phyloP scores from a whole-genome alignment of 1,140 invertebrate genomes.

The Dinothrombium tinctorium region DNA sequence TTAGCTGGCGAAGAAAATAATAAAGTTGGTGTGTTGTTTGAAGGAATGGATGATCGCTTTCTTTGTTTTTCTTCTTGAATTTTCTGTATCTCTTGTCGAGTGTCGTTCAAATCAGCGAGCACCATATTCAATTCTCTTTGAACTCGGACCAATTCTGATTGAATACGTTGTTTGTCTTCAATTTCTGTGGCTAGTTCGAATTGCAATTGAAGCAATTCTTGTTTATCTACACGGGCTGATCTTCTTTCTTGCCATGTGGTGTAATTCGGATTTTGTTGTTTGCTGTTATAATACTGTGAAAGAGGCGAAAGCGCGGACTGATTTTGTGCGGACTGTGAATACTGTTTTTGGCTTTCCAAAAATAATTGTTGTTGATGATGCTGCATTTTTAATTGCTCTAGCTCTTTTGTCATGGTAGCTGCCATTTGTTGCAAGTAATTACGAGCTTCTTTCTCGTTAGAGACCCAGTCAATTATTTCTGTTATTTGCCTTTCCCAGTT shows the following conservation, averaged over 20 bases:
- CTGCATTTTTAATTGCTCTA: slow-evolving; percentile 63
- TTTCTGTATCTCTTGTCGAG: slow-evolving; percentile 6
- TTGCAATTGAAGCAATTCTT: slow-evolving; percentile 90
- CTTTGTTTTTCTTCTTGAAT: not conserved
- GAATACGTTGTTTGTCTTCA: slow-evolving; percentile 59
- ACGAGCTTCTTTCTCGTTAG: slow-evolving; percentile 88
- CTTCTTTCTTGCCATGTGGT: slow-evolving; percentile 89
- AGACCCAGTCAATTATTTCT: slow-evolving; percentile 37
- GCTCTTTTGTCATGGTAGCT: slow-evolving; percentile 91
- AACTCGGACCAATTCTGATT: slow-evolving; percentile 5
- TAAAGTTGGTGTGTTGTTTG: not conserved
- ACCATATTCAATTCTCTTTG: slow-evolving; percentile 9
- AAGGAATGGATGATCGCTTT: not conserved
- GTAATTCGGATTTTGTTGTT: slow-evolving; percentile 5
- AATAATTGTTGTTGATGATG: slow-evolving; percentile 1
- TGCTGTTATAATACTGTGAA: no score
- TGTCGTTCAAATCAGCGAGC: slow-evolving; percentile 8
- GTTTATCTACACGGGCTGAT: slow-evolving; percentile 91
- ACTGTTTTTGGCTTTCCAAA: not conserved
- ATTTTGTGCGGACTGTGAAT: no score
- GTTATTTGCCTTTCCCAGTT: slow-evolving; percentile 8
- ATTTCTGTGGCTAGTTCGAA: slow-evolving; percentile 91
- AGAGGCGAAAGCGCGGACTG: slow-evolving; percentile 12
- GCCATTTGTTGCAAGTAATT: slow-evolving; percentile 84
- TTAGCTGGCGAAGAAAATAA: slow-evolving; percentile 2